A percentile compares a stretch with the other conserved stretches of the same genome.
Evolutionary conservation across 2,888 invertebrate species (phyloP).

Genomic region (Chrysomela aeneicollis): DNA sequence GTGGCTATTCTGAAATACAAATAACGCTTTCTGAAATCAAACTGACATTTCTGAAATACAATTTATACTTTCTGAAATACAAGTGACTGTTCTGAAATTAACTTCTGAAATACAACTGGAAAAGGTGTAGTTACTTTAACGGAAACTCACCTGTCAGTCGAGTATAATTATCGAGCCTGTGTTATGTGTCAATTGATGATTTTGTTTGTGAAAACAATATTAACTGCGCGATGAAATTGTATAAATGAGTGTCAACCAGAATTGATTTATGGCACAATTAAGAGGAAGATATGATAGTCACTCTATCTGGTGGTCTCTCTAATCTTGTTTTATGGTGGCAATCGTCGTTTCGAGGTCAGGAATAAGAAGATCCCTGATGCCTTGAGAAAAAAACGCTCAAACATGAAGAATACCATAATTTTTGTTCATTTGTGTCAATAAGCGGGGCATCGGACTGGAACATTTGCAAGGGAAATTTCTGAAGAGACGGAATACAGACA

Average conservation of each 20-base stretch:
- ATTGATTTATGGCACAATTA: slow-evolving; percentile 25
- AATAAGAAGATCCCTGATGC: not conserved
- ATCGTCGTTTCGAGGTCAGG: not conserved
- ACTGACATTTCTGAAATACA: too few relatives aligned
- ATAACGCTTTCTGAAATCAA: too few relatives aligned
- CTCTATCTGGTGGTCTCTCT: slow-evolving; percentile 20
- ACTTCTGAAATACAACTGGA: too few relatives aligned
- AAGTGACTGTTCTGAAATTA: too few relatives aligned
- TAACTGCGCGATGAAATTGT: slow-evolving; percentile 29
- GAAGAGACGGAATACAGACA: not conserved
- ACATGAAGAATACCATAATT: not conserved
- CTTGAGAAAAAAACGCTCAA: not conserved
- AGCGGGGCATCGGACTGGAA: not conserved
- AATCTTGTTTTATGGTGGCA: slow-evolving; percentile 1
- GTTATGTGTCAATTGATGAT: slow-evolving; percentile 30
- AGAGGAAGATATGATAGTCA: slow-evolving; percentile 1
- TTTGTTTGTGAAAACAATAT: slow-evolving; percentile 36
- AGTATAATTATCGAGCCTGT: too few relatives aligned
- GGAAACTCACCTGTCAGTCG: too few relatives aligned
- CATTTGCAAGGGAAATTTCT: not conserved
- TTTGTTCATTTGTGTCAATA: not conserved
- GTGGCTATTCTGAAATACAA: too few relatives aligned
- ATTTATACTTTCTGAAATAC: too few relatives aligned
- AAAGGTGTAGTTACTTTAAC: too few relatives aligned
- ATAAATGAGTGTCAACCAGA: slow-evolving; percentile 19